Evolutionary conservation across 2,113 vertebrate genomes (phyloP), one percentile per base, ranked within the genome.

Genomic region (Axis porcinus): DNA sequence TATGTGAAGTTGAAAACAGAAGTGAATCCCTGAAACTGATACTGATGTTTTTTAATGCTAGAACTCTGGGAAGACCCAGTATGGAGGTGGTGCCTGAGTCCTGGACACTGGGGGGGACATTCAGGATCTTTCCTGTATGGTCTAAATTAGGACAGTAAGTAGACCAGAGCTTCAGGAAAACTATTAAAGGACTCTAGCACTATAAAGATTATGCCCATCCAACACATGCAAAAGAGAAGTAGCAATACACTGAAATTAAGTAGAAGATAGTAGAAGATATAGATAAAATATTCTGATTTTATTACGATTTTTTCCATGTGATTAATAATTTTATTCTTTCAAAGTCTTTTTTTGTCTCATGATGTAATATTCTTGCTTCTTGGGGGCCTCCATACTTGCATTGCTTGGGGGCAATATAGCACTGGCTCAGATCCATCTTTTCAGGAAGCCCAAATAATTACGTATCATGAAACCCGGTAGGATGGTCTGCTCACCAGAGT

Each of bases 1-100:
- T 96, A 50, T 90, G 23, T 78, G 86, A 95, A 96, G 93, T 43
- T 84, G 55, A 76, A 89, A 91, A 81, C 7, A 78, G 23, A 47
- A 93, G 33, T 28, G 33, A 93, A 70, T 90, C 27, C 36, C 5
- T n/a, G 30, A 70, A 54, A 79, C n/a, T 14, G 90, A 91, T 43
- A 47, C 23, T 55, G 14, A 13, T 96, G 74, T 33, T 45, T 45
- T 2, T 76, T 58, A n/a, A 45, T 9, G 10, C 8, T 81, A 45
- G 33, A 82, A 60, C 28, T 45, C n/a, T 76, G 19, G 62, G 43
- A 74, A 90, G 70, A 79, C 15, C 54, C 36, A 47, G 78, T 94
- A 93, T 15, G 28, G 52, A 81, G 55, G 64, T 74, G n/a, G 11
- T 28, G 7, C 40, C 21, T n/a, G 43, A 74, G 28, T 50, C 25